These are phyloP conservation scores for Xylocampa areola DNA, from an alignment of 2,888 invertebrate genomes.

Conservation along the genomic window DNA sequence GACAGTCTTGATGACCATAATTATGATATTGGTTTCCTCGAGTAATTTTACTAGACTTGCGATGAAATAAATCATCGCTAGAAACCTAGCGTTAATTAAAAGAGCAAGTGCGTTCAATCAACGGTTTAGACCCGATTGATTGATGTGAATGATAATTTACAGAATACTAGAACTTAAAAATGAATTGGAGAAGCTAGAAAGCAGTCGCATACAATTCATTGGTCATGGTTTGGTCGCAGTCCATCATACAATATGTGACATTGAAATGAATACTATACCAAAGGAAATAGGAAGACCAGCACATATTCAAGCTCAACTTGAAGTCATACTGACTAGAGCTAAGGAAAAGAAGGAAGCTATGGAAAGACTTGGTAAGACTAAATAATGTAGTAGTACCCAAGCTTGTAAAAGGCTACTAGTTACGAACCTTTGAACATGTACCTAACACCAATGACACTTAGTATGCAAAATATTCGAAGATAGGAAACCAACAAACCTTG, in stretches of 20 bases:
- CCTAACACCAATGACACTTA: too few species aligned
- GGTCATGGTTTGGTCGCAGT: slow-evolving; percentile 66
- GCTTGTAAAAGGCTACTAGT: too few species aligned
- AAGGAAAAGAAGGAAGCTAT: slow-evolving; percentile 56
- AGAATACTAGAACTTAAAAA: slow-evolving; percentile 78
- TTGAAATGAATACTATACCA: slow-evolving; percentile 65
- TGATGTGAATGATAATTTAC: slow-evolving; percentile 21
- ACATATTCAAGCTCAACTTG: slow-evolving; percentile 59
- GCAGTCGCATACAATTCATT: slow-evolving; percentile 68
- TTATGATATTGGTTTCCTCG: too few species aligned
- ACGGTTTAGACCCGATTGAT: neutral
- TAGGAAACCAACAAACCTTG: too few species aligned
- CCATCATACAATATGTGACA: slow-evolving; percentile 68
- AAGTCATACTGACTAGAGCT: slow-evolving; percentile 59
- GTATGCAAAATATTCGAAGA: too few species aligned
- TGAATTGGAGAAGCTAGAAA: slow-evolving; percentile 70
- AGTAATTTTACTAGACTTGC: too few species aligned
- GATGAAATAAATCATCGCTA: too few species aligned
- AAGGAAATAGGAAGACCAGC: slow-evolving; percentile 59
- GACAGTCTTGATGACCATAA: too few species aligned
- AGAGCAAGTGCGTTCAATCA: too few species aligned
- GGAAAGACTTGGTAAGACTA: slow-evolving; percentile 35
- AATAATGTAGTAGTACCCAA: neutral
- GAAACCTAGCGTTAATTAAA: too few species aligned
- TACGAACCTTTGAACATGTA: too few species aligned